Conservation (phyloP, 2,113 vertebrate species). For the Grantiella picta region DNA sequence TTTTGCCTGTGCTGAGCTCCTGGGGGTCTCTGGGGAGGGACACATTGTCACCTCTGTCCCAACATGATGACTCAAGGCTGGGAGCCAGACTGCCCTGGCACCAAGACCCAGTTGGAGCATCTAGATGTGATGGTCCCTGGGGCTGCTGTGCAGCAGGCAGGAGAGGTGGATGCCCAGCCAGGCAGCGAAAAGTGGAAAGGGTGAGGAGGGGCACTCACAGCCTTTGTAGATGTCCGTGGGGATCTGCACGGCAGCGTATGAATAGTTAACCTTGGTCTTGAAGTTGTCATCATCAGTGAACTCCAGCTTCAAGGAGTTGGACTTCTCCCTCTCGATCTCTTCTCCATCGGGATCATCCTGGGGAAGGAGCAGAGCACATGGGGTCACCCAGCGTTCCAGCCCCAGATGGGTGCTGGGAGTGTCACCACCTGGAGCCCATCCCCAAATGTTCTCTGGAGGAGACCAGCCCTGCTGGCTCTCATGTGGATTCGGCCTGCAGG, state of each 20-base stretch:
- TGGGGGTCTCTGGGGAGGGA: background rate
- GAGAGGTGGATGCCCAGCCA: background rate
- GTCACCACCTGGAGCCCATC: background rate
- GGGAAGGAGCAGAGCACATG: background rate
- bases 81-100: background rate
- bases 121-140: rapidly evolving
- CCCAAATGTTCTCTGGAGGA: background rate
- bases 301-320: slow-evolving; percentile 85
- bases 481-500: background rate
- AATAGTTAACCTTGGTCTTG: slow-evolving; percentile 98
- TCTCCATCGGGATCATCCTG: slow-evolving; percentile 88
- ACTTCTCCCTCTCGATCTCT: slow-evolving; percentile 80
- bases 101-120: rapidly evolving
- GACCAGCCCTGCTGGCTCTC: background rate
- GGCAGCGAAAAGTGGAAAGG: background rate
- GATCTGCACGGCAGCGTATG: slow-evolving; percentile 95
- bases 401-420: rapidly evolving
- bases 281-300: slow-evolving; percentile 92
- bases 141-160: background rate
- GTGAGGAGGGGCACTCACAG: slow-evolving; percentile 83
- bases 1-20: background rate
- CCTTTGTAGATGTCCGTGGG: slow-evolving; percentile 99
- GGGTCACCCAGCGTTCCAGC: background rate
- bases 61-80: rapidly evolving
- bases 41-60: background rate